Conservation (phyloP, 2,888 invertebrate species). For the Cantharis rufa region DNA sequence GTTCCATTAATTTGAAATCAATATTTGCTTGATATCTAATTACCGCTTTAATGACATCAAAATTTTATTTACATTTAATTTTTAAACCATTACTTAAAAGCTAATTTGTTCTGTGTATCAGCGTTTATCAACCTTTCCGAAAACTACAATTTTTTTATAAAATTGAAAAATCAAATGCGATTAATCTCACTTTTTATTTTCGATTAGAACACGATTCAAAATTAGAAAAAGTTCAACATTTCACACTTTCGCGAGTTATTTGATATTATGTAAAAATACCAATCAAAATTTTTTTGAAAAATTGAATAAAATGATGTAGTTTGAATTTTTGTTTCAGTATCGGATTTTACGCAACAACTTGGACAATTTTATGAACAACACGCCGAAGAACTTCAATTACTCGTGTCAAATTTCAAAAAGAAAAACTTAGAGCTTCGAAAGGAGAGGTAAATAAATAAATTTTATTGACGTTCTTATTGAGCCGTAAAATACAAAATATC, state of each 20-base stretch:
- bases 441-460: conserved; percentile 69
- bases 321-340: conserved; percentile 68
- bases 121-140: no score
- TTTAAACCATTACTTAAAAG: not conserved
- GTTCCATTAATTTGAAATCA: not conserved
- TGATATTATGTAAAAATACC: no score
- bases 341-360: conserved; percentile 88
- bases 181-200: no score
- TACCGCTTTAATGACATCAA: not conserved
- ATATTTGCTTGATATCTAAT: not conserved
- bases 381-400: conserved; percentile 81
- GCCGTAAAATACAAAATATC: not conserved
- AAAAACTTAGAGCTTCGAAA: conserved; percentile 83
- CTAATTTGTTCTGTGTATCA: not conserved
- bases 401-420: conserved; percentile 85
- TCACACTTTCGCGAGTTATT: no score
- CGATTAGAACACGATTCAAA: no score
- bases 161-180: no score
- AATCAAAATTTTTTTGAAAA: no score
- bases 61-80: not conserved
- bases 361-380: conserved; percentile 88
- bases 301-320: not conserved
- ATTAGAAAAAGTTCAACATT: not conserved
- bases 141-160: no score
- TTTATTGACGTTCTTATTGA: not conserved